Evolutionary conservation across 2,113 vertebrate genomes (phyloP), one percentile per base, ranked within the genome.

Genomic region (Sinocyclocheilus anshuiensis): DNA sequence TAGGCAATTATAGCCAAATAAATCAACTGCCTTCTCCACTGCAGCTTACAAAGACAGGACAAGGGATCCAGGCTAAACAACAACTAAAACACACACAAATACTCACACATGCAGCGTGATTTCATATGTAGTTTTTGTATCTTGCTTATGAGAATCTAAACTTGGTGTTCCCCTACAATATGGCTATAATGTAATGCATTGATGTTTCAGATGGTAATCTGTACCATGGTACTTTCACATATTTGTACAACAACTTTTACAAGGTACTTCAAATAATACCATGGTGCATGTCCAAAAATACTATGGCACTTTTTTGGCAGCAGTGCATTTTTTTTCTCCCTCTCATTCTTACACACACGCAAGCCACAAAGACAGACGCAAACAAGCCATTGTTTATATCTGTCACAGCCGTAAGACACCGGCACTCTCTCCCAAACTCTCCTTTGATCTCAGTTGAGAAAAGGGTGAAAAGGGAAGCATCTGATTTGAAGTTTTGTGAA

Each of bases 1-100:
- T 94, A 92, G 92, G 89, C 90, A 94, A 94, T 94, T 94, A 92
- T 88, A 91, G 90, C 85, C 89, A 92, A 94, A 94, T 94, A 94
- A 94, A 95, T 93, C 90, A 63, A 93, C 12, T 50, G 48, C 48
- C 90, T 89, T 90, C 89, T 72, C 90, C 90, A 92, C 91, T 92
- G 92, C 85, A 88, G 92, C 91, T 91, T 91, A 93, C 91, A 93
- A 84, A 90, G 88, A 88, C 88, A 82, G 87, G 90, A 69, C 15
- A 77, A 33, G 13, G 57, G 29, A 81, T 26, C 59, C 18, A 29
- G 13, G 26, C 8, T 15, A 13, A 72, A 36, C 24, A 5, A 16
- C 12, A 4, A 13, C 55, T 13, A 59, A 77, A 77, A 77, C 77
- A n/a, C 77, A 78, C 48, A 50, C 11, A 50, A 4, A 12, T 0